Evolutionary conservation across 2,797 vertebrate species (phyloP).

Genomic region (Clarias fuscus): DNA sequence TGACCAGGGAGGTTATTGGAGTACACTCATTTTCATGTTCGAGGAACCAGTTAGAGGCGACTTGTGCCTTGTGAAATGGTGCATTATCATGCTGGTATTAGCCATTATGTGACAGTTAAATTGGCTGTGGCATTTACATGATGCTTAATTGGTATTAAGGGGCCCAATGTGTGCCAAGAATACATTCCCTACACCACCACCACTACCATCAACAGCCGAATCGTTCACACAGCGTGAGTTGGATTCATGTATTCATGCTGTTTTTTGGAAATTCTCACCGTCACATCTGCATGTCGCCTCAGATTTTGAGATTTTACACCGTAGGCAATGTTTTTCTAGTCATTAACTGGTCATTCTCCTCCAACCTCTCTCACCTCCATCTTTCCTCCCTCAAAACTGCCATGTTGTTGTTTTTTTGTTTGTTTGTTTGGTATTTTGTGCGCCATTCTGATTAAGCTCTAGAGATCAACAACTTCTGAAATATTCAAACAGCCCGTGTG

Average conservation of each 20-base stretch:
- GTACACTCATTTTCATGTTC: slow-evolving; percentile 8
- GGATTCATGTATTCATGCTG: neutral
- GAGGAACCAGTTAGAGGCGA: neutral
- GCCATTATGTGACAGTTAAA: neutral
- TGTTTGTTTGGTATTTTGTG: neutral
- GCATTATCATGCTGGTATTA: neutral
- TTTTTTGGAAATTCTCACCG: neutral
- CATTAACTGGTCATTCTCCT: neutral
- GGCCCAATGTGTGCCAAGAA: neutral
- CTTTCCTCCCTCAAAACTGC: neutral
- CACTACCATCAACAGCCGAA: neutral
- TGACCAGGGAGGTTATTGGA: neutral
- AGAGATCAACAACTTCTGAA: neutral
- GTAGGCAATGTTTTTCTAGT: slow-evolving; percentile 7
- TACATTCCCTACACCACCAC: slow-evolving; percentile 3
- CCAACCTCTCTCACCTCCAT: no score
- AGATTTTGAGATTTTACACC: neutral
- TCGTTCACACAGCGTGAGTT: neutral
- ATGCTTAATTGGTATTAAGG: neutral
- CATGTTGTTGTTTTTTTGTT: no score
- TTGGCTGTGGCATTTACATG: neutral
- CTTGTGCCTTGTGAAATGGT: neutral
- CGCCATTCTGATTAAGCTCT: no score
- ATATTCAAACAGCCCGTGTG: neutral
- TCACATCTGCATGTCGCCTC: neutral